A percentile compares a stretch with the other conserved stretches of the same genome.
Conservation (phyloP, 2,797 vertebrate species). For the Gymnocypris eckloni region DNA sequence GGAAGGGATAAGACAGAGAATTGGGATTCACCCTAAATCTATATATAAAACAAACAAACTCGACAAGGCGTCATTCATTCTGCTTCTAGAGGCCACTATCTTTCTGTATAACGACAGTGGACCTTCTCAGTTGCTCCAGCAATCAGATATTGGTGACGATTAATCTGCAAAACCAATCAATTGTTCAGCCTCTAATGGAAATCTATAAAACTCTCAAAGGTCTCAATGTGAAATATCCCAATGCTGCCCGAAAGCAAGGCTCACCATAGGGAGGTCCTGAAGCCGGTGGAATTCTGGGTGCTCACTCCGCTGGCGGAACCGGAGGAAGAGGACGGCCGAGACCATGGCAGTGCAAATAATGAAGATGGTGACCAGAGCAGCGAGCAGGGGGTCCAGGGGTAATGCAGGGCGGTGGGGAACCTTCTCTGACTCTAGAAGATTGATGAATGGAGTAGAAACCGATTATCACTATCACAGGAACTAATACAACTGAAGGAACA, state of each 20-base stretch:
- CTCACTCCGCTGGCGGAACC: constrained; percentile 80
- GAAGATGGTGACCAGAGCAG: constrained; percentile 85
- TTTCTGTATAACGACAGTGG: neutral
- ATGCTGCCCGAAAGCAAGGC: constrained; percentile 19
- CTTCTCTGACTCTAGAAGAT: constrained; percentile 61
- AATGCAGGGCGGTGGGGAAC: constrained; percentile 60
- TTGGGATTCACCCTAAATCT: no score
- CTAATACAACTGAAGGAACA: constrained; percentile 23
- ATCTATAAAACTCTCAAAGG: neutral
- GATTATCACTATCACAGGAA: constrained; percentile 7
- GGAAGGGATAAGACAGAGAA: no score
- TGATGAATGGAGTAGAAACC: constrained; percentile 15
- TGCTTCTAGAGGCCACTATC: neutral
- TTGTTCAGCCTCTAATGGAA: neutral
- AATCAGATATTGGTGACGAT: neutral
- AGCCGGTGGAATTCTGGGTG: constrained; percentile 88
- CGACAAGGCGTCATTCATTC: neutral
- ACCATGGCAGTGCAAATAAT: constrained; percentile 83
- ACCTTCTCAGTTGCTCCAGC: neutral
- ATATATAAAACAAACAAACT: no score
- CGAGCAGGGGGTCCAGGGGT: constrained; percentile 83
- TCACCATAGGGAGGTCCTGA: constrained; percentile 92
- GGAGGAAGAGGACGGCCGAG: constrained; percentile 84
- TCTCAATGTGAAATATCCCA: neutral
- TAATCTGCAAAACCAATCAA: neutral